phyloP scores from a whole-genome alignment of 2,888 invertebrate species.

The Nycteola revayana region DNA sequence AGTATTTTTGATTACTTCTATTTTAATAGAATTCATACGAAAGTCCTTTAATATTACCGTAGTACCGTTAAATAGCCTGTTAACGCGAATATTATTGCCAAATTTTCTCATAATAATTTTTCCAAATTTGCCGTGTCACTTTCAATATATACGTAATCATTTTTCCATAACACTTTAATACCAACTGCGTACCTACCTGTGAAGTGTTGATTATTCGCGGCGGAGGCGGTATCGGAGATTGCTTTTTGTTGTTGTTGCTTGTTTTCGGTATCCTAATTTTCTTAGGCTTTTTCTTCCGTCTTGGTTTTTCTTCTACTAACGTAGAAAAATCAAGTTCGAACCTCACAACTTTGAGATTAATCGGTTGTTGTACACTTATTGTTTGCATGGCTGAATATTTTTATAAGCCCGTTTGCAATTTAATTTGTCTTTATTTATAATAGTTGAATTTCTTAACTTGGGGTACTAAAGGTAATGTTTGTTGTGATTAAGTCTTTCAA shows the following conservation, averaged over 20 bases:
- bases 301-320: constrained; percentile 40
- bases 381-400: constrained; percentile 53
- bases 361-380: constrained; percentile 58
- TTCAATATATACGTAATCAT: constrained; percentile 7
- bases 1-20: too few species aligned
- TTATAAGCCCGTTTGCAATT: constrained; percentile 1
- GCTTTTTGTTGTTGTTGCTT: constrained; percentile 37
- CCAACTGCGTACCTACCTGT: constrained; percentile 55
- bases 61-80: too few species aligned
- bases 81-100: too few species aligned
- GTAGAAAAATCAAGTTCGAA: constrained; percentile 66
- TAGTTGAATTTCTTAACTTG: constrained; percentile 17
- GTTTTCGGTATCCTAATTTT: constrained; percentile 55
- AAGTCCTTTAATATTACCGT: too few species aligned
- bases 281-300: constrained; percentile 43
- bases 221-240: constrained; percentile 52
- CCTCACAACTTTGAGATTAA: constrained; percentile 70
- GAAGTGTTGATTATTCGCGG: constrained; percentile 39
- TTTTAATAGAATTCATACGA: too few species aligned
- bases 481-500: too few species aligned
- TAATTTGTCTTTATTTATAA: constrained; percentile 10
- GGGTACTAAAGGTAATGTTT: too few species aligned
- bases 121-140: constrained; percentile 2
- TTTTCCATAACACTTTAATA: constrained; percentile 15
- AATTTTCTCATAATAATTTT: too few species aligned